phyloP scores from a whole-genome alignment of 2,888 invertebrate genomes.

The Perdita meconis region DNA sequence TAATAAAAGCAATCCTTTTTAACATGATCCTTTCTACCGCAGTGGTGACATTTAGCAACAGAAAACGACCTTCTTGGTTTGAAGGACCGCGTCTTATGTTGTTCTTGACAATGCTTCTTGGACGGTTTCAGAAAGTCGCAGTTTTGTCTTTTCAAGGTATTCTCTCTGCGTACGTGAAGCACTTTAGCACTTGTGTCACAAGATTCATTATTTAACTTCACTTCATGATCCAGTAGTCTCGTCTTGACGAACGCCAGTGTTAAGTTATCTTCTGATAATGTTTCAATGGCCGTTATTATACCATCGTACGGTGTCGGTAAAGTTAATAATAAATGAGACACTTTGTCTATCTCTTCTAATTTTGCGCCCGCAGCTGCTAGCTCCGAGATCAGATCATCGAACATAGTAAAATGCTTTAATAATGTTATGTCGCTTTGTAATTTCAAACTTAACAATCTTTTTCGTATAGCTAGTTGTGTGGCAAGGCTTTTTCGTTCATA shows the following conservation, averaged over 20 bases:
- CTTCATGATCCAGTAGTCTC: background rate
- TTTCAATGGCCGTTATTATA: constrained; percentile 12
- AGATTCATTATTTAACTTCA: constrained; percentile 1
- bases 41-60: constrained; percentile 2
- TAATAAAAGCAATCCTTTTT: constrained; percentile 18
- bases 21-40: background rate
- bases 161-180: background rate
- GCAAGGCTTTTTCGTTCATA: constrained; percentile 2
- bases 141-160: background rate
- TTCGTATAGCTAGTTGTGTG: background rate
- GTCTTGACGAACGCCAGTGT: constrained; percentile 5
- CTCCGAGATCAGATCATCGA: constrained; percentile 11
- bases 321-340: constrained; percentile 7
- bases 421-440: constrained; percentile 1
- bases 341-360: too few species aligned
- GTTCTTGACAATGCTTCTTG: background rate
- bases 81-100: background rate
- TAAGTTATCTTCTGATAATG: constrained; percentile 11
- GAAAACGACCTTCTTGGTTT: background rate
- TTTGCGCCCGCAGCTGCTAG: too few species aligned
- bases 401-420: background rate
- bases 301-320: constrained; percentile 4
- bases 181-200: background rate
- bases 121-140: background rate
- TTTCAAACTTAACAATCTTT: constrained; percentile 9